phyloP scores from a whole-genome alignment of 1,140 invertebrate species.

The Coelopa frigida region DNA sequence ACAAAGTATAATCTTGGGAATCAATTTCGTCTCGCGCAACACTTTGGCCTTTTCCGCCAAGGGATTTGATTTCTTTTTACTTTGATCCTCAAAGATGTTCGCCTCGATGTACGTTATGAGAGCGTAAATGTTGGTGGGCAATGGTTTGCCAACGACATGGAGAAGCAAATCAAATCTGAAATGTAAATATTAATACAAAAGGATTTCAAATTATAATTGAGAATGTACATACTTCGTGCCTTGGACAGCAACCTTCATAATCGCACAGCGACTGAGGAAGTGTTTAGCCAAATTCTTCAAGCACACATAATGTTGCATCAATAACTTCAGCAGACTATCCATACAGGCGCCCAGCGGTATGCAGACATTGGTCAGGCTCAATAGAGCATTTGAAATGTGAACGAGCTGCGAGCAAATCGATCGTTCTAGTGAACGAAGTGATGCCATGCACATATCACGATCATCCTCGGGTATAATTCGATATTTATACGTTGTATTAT shows the following conservation, averaged over 20 bases:
- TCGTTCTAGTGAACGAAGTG: slow-evolving; percentile 28
- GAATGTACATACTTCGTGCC: slow-evolving; percentile 28
- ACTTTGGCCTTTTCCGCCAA: slow-evolving; percentile 50
- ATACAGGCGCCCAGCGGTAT: slow-evolving; percentile 29
- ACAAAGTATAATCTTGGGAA: slow-evolving; percentile 52
- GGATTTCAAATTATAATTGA: not conserved
- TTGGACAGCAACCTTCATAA: slow-evolving; percentile 14
- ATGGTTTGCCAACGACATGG: slow-evolving; percentile 49
- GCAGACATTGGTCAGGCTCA: slow-evolving; percentile 29
- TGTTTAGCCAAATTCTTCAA: slow-evolving; percentile 36
- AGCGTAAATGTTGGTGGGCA: slow-evolving; percentile 50
- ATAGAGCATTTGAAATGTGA: slow-evolving; percentile 28
- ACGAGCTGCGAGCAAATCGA: slow-evolving; percentile 37
- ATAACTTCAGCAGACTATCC: slow-evolving; percentile 30
- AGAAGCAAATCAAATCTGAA: slow-evolving; percentile 52
- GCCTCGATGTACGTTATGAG: slow-evolving; percentile 52
- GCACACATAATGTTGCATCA: slow-evolving; percentile 35
- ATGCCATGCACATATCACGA: slow-evolving; percentile 27
- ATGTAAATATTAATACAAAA: slow-evolving; percentile 1
- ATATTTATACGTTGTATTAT: slow-evolving; percentile 32
- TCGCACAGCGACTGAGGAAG: slow-evolving; percentile 20
- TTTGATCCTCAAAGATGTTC: slow-evolving; percentile 29
- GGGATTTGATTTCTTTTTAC: slow-evolving; percentile 29
- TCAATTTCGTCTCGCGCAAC: slow-evolving; percentile 51
- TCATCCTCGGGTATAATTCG: slow-evolving; percentile 33